Conservation (phyloP, 1,140 invertebrate species). For the Lutraria rhynchaena region DNA sequence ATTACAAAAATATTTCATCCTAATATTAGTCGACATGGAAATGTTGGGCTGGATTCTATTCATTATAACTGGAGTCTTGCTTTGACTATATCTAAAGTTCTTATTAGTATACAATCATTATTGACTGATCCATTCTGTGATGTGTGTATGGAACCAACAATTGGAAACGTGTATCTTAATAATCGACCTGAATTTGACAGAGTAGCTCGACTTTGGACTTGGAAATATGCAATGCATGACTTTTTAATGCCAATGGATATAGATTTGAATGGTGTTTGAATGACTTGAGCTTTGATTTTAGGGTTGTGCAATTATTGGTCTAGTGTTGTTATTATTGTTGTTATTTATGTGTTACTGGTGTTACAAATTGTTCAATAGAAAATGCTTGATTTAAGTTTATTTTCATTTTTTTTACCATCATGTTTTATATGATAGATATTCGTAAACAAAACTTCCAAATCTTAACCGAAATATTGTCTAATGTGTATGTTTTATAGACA, state of each 20-base stretch:
- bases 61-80: slow-evolving; percentile 98
- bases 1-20: slow-evolving; percentile 93
- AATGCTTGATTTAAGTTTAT: too few species aligned
- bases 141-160: slow-evolving; percentile 95
- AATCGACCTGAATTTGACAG: slow-evolving; percentile 90
- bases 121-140: slow-evolving; percentile 96
- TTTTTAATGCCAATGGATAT: slow-evolving; percentile 77
- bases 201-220: slow-evolving; percentile 93
- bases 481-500: too few species aligned
- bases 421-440: too few species aligned
- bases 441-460: too few species aligned
- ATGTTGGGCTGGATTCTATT: slow-evolving; percentile 97
- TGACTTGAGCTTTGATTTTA: too few species aligned
- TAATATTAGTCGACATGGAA: slow-evolving; percentile 97
- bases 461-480: too few species aligned
- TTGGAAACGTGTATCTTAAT: slow-evolving; percentile 91
- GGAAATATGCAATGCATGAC: slow-evolving; percentile 96
- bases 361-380: too few species aligned
- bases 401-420: too few species aligned
- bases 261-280: slow-evolving; percentile 72
- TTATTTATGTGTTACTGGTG: neutral
- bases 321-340: neutral
- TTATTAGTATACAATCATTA: slow-evolving; percentile 88
- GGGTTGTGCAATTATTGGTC: neutral
- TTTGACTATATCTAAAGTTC: slow-evolving; percentile 92